These are phyloP conservation scores for Chaetodon trifasciatus DNA, from an alignment of 2,797 vertebrate species.

Conservation along the genomic window DNA sequence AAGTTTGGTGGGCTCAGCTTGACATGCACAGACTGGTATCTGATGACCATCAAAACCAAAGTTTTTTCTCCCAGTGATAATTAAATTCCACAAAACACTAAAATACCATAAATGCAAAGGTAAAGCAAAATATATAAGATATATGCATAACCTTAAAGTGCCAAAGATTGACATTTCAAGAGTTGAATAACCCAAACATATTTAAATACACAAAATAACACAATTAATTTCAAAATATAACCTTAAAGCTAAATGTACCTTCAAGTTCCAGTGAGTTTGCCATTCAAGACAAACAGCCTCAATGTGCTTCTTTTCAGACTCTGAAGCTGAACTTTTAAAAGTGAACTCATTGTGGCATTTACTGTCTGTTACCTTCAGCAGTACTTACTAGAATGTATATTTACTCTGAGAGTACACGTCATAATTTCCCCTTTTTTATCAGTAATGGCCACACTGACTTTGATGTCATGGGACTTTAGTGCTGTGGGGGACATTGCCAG, in stretches of 20 bases:
- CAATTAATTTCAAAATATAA: not conserved
- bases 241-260: not conserved
- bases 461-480: not conserved
- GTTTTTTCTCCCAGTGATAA: not conserved
- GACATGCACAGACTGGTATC: not conserved
- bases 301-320: not conserved
- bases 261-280: not conserved
- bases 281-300: not conserved
- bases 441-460: not conserved
- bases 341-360: too few species aligned
- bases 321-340: not conserved
- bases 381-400: too few species aligned
- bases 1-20: not conserved
- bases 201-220: not conserved
- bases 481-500: slow-evolving; percentile 14
- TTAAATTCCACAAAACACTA: not conserved
- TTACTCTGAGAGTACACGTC: not conserved
- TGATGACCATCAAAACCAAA: not conserved
- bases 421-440: not conserved
- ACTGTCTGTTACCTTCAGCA: not conserved
- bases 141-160: not conserved
- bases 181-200: not conserved
- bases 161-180: not conserved
- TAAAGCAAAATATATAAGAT: not conserved
- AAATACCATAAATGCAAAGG: not conserved